Evolutionary conservation across 2,113 vertebrate genomes (phyloP).

Genomic region (Anthoscopus minutus): DNA sequence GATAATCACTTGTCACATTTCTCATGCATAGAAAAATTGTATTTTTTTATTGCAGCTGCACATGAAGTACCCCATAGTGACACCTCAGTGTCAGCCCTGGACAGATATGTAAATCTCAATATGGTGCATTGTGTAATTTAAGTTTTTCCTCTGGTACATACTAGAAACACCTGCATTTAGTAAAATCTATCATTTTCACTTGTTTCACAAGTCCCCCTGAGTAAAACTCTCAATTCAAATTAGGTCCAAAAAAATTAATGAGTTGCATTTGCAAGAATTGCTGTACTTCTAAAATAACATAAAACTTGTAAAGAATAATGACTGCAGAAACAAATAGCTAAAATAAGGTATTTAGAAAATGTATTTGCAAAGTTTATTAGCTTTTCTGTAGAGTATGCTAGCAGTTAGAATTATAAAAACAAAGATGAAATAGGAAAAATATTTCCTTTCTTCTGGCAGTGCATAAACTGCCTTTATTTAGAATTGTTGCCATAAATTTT

Average conservation of each 20-base stretch:
- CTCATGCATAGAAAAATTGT: background rate
- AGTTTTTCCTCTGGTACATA: background rate
- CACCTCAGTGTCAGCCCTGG: background rate
- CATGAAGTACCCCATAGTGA: background rate
- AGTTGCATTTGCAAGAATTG: background rate
- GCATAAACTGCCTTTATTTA: background rate
- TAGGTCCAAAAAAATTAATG: background rate
- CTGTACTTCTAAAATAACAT: background rate
- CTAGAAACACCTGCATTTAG: background rate
- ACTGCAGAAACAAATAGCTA: background rate
- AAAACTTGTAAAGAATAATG: background rate
- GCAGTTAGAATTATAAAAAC: background rate
- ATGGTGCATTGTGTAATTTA: background rate
- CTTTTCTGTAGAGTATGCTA: background rate
- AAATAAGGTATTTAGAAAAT: background rate
- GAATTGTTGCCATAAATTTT: constrained; percentile 16
- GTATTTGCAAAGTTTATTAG: background rate
- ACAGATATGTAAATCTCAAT: background rate
- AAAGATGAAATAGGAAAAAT: background rate
- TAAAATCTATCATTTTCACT: background rate
- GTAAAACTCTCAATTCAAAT: background rate
- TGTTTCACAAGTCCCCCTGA: background rate
- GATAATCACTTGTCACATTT: background rate
- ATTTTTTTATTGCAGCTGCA: background rate
- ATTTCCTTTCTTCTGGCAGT: background rate